These are phyloP conservation scores for Drosophila varians DNA, from an alignment of 1,140 invertebrate species.

Conservation along the genomic window DNA sequence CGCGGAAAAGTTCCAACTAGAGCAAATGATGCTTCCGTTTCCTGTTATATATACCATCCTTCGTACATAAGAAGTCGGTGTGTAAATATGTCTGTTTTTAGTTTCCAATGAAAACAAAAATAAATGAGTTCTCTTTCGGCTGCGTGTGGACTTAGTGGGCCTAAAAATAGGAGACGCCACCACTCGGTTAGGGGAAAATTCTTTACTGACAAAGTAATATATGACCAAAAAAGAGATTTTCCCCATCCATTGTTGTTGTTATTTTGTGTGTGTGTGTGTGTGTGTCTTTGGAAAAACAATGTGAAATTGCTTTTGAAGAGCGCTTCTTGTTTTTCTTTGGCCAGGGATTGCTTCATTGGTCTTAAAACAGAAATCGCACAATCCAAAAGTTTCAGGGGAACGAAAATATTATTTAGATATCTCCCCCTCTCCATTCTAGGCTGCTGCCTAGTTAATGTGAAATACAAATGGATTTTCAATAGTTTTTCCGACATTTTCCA, in stretches of 20 bases:
- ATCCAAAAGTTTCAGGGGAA: neutral
- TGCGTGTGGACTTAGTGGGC: constrained; percentile 1
- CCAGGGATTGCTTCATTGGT: constrained; percentile 52
- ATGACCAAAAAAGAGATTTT: constrained; percentile 42
- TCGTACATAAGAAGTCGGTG: constrained; percentile 5
- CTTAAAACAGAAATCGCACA: neutral
- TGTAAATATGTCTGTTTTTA: constrained; percentile 15
- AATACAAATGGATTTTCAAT: constrained; percentile 35
- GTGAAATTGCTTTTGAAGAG: constrained; percentile 70
- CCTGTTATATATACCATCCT: constrained; percentile 37
- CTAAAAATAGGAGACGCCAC: constrained; percentile 60
- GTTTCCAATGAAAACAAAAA: constrained; percentile 49
- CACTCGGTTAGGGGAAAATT: constrained; percentile 34
- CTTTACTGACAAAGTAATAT: constrained; percentile 33
- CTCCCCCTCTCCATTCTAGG: neutral
- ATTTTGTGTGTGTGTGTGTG: constrained; percentile 9
- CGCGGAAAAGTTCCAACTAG: neutral
- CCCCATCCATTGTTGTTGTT: constrained; percentile 25
- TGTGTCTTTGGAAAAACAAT: constrained; percentile 55
- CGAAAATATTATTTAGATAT: neutral
- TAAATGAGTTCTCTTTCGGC: constrained; percentile 34
- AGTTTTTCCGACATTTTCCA: constrained; percentile 15
- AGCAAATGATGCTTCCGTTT: constrained; percentile 59
- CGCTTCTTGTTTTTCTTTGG: constrained; percentile 30
- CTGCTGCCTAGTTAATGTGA: constrained; percentile 9